Evolutionary conservation across 1,140 invertebrate species (phyloP).

Genomic region (Heliconius eleuchia): DNA sequence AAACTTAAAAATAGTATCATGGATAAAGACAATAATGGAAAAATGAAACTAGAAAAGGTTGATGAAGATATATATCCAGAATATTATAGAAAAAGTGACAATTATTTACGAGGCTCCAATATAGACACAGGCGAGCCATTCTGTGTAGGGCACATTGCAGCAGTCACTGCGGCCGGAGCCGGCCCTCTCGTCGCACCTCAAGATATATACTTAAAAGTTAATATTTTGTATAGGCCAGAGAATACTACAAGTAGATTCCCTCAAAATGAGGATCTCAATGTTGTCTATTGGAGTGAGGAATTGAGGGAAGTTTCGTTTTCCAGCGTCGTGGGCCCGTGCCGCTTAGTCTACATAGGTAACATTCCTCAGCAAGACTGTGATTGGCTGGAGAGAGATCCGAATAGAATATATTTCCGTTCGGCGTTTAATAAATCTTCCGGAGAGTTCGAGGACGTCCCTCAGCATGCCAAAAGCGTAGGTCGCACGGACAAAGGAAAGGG

Average conservation of each 20-base stretch:
- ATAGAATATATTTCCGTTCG: conserved; percentile 90
- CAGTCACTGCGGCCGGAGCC: conserved; percentile 82
- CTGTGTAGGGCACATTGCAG: conserved; percentile 85
- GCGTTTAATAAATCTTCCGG: conserved; percentile 84
- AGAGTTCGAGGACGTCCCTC: conserved; percentile 84
- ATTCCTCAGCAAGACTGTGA: conserved; percentile 70
- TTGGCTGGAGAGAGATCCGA: conserved; percentile 85
- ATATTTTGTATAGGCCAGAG: conserved; percentile 90
- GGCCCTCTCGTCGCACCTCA: conserved; percentile 78
- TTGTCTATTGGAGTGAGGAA: conserved; percentile 90
- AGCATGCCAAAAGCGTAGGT: conserved; percentile 83
- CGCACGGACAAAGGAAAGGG: conserved; percentile 83
- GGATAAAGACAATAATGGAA: conserved; percentile 49
- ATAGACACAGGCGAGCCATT: conserved; percentile 89
- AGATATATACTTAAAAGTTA: conserved; percentile 86
- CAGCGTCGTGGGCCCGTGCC: conserved; percentile 65
- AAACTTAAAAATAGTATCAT: conserved; percentile 80
- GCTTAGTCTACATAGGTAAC: conserved; percentile 69
- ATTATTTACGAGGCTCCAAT: conserved; percentile 89
- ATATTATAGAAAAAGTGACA: conserved; percentile 87
- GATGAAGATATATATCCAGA: conserved; percentile 90
- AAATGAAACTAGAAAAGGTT: conserved; percentile 79
- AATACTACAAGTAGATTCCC: conserved; percentile 85
- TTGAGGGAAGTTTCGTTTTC: conserved; percentile 81
- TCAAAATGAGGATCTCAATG: conserved; percentile 86